Evolutionary conservation across 2,888 invertebrate species (phyloP), one percentile per base, ranked within the genome.

Genomic region (Candidula unifasciata): DNA sequence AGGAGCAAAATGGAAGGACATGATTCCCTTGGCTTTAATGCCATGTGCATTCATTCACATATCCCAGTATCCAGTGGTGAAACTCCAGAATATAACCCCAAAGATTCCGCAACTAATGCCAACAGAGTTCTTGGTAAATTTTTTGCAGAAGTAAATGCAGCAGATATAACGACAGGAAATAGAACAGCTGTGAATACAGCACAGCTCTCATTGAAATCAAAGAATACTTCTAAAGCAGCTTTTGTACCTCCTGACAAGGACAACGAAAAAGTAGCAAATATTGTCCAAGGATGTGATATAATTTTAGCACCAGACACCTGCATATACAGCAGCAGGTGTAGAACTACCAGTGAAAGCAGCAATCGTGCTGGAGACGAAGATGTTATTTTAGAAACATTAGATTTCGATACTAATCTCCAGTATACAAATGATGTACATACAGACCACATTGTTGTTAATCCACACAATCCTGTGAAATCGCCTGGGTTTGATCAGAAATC

Each of bases 271-370:
- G 21, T 21, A 6, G 24, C 16, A 68, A 52, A 44, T 44, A 27
- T 3, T 44, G 10, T 21, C 35, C 27, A 52, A n/a, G 33, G 44
- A 66, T n/a, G 54, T n/a, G 52, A 21, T n/a, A 37, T 37, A 5
- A 71, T 80, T 80, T 33, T 80, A 30, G 80, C 52, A 13, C 71
- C 80, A 27, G 80, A 80, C 37, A 80, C 80, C 13, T 80, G 69
- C 27, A 33, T 71, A 21, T 21, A 64, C 8, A 44, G 33, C 35
- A 30, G 27, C 44, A 37, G 44, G 30, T 68, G 57, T n/a, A 27
- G 21, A 1, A n/a, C 27, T 37, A 35, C 13, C 16, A 16, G 16
- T 71, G 33, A 33, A 16, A 8, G 33, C 24, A n/a, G 37, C 6
- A 44, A 44, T 0, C 2, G 13, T 54, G 16, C 6, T 8, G 35